A percentile compares a stretch with the other conserved stretches of the same genome.
Conservation (phyloP, 2,113 vertebrate species). For the Lophochroa leadbeateri region DNA sequence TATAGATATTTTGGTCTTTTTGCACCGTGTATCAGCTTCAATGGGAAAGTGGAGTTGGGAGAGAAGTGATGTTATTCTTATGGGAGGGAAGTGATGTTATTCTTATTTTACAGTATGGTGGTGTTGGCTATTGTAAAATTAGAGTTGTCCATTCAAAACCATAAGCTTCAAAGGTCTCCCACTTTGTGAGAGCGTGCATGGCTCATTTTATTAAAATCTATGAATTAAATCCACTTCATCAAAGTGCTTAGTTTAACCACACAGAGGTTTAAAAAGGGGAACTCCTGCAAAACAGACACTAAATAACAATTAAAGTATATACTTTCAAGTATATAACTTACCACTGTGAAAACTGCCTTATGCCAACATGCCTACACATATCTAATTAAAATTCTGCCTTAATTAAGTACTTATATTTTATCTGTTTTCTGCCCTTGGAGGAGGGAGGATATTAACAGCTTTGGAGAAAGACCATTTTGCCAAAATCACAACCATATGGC, state of each 20-base stretch:
- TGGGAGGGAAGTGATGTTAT: not conserved
- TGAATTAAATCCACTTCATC: not conserved
- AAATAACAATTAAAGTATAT: constrained; percentile 12
- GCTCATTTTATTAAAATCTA: not conserved
- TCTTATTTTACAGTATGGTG: not conserved
- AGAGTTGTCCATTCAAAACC: not conserved
- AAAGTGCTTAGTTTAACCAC: not conserved
- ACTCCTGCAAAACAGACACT: not conserved
- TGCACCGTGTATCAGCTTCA: not conserved
- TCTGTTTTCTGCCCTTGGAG: constrained; percentile 49
- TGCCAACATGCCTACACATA: constrained; percentile 58
- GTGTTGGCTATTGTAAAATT: not conserved
- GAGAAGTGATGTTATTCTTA: not conserved
- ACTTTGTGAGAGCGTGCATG: not conserved
- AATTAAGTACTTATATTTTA: constrained; percentile 67
- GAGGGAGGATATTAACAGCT: constrained; percentile 51
- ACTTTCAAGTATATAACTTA: constrained; percentile 7
- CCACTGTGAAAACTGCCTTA: constrained; percentile 18
- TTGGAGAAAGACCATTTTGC: constrained; percentile 55
- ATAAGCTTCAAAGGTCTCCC: not conserved
- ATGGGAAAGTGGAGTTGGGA: not conserved
- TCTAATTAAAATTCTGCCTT: constrained; percentile 62
- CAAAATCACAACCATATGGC: constrained; percentile 58
- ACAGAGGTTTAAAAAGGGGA: not conserved
- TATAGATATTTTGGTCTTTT: not conserved